These are phyloP conservation scores for Oncorhynchus nerka DNA, from an alignment of 2,113 vertebrate genomes.

Conservation along the genomic window DNA sequence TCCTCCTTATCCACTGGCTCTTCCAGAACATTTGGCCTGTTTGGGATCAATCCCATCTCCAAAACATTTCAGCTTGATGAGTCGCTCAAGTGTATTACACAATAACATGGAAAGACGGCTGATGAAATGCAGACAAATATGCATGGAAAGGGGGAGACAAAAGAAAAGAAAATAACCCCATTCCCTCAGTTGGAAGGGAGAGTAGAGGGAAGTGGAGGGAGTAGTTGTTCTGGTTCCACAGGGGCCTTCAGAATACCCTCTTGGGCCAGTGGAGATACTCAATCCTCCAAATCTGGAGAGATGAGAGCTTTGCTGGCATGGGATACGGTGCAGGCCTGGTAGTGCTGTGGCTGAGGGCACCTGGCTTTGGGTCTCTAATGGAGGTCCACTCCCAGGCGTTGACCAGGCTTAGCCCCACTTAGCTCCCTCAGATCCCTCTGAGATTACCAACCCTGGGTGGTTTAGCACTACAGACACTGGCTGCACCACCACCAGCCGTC, in stretches of 20 bases:
- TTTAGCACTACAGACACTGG: conserved; percentile 51
- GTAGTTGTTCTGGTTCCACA: neutral
- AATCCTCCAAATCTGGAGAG: neutral
- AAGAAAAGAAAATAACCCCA: neutral
- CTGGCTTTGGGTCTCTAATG: conserved; percentile 26
- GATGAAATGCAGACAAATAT: neutral
- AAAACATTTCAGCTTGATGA: neutral
- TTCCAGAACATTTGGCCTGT: conserved; percentile 1
- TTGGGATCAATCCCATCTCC: neutral
- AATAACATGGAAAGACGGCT: neutral
- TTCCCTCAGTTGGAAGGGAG: neutral
- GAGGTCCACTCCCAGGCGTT: conserved; percentile 38
- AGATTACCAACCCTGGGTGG: conserved; percentile 61
- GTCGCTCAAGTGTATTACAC: conserved; percentile 2
- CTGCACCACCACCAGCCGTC: neutral
- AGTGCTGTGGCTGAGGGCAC: conserved; percentile 41
- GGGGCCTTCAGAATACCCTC: neutral
- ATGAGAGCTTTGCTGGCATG: neutral
- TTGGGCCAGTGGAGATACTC: conserved; percentile 49
- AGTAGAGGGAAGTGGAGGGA: neutral
- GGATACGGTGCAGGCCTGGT: neutral
- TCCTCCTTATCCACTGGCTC: neutral
- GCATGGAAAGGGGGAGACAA: neutral
- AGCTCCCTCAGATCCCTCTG: conserved; percentile 54
- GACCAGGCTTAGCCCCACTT: conserved; percentile 63